Base-by-base conservation (phyloP, 2,113 vertebrate species). In the Zapus hudsonius region DNA sequence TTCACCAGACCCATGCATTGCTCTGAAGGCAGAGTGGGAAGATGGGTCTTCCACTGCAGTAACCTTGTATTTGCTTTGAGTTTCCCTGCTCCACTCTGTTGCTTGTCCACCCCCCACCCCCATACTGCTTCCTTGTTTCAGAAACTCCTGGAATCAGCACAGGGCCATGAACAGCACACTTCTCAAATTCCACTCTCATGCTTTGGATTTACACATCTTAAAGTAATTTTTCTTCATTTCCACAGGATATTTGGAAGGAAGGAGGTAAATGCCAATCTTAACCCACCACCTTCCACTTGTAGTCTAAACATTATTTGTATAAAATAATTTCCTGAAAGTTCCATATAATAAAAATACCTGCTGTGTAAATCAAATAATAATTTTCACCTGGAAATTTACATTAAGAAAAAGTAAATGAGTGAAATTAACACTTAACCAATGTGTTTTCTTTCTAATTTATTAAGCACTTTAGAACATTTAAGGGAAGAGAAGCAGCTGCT, bases 381-480 rank as follows among this genome's bases (percentile, higher is more conserved):
- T 86, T 93, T 92, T 20, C 6, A 2, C 7, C 19, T 96, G 44
- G 44, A 96, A 93, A 76, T 33, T 29, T 7, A 87, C 66, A 85
- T 59, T 47, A 40, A 75, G 10, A 29, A 72, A 63, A 93, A 87
- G 16, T 66, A 89, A 84, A 70, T 72, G 87, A 92, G 74, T 86
- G 84, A 92, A 95, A 93, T 96, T 92, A 93, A 67, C 92, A 92
- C 78, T 88, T 90, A 76, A 72, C 52, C 88, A 79, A 85, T 42
- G 38, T 85, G 57, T 94, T 95, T 96, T 87, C 67, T 84, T 97
- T 93, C 40, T 81, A 91, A 73, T 86, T 87, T 86, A 86, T 92
- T 95, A 87, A 90, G 79, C n/a, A 29, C 13, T 91, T 91, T 66
- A 74, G 59, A 90, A 33, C 6, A 29, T 89, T 88, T 73, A 11